Percentiles rank a stretch among this genome's conserved stretches.
Evolutionary conservation across 2,797 vertebrate genomes (phyloP).

Genomic region (Champsocephalus gunnari): DNA sequence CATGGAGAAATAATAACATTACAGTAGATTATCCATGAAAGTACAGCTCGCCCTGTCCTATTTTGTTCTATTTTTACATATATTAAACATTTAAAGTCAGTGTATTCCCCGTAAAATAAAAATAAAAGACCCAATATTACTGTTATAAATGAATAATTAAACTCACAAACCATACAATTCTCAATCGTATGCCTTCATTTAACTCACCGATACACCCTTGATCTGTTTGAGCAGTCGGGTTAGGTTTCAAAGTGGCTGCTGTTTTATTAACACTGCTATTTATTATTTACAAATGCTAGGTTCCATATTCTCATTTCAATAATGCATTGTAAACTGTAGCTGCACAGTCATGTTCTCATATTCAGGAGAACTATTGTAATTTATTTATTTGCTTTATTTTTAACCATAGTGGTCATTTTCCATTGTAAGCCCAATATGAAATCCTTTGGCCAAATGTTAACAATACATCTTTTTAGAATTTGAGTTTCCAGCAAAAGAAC

Average conservation of each 20-base stretch:
- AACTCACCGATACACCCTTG: not conserved
- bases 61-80: not conserved
- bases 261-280: not conserved
- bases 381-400: no score
- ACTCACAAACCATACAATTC: not conserved
- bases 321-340: not conserved
- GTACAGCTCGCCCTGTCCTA: no score
- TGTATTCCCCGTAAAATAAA: not conserved
- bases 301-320: not conserved
- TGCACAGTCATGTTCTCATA: not conserved
- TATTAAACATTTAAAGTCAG: not conserved
- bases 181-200: no score
- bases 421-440: not conserved
- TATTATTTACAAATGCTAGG: no score
- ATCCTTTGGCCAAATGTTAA: not conserved
- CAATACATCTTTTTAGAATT: no score
- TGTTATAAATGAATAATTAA: not conserved
- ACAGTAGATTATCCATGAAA: not conserved
- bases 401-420: not conserved
- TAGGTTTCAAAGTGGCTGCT: not conserved
- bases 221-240: not conserved
- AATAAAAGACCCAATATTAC: not conserved
- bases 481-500: no score
- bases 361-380: not conserved
- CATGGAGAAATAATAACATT: not conserved